Base-by-base conservation (phyloP, 2,888 invertebrate species). In the Drosophila emarginata region DNA sequence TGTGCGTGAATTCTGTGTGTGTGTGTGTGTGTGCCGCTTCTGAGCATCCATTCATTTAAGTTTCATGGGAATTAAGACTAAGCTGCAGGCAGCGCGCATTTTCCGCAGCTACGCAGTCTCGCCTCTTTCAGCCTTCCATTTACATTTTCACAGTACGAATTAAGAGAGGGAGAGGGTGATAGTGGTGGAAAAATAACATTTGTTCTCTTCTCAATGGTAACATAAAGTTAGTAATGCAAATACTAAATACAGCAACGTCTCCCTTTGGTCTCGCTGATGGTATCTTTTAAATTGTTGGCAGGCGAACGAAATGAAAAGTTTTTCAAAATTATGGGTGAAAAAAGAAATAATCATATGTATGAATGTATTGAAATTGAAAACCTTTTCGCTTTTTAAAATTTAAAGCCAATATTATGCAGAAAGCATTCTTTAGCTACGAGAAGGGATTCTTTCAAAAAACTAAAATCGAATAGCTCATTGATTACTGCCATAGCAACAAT, bases 1-100 rank as follows among this genome's bases (percentile, higher is more conserved):
- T 50, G 23, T 28, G 2, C 2, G 4, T 26, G 26, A 5, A 5
- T 6, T 26, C 5, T 59, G 45, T 18, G 28, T 5, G n/a, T 58
- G 7, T 36, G 57, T 37, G 32, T 37, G n/a, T 59, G n/a, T 67
- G 37, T 62, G 54, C 37, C 21, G 57, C 60, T 61, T 23, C 60
- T 59, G 51, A 36, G 63, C 56, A 75, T 45, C 21, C 76, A 58
- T 77, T 52, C 64, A 57, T 63, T 77, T 60, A 56, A 75, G 71
- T 74, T 76, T 54, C 87, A 67, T 72, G 87, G 78, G 88, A 88
- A 88, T 88, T 86, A 82, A 68, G 67, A 75, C 69, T 75, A 83
- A 88, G 83, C 83, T 81, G 72, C 72, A 64, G 74, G 52, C 67
- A 64, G 51, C 71, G 61, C 70, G 59, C 39, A 65, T 39, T 50